phyloP scores from a whole-genome alignment of 2,113 vertebrate genomes.

The Enhydra lutris region DNA sequence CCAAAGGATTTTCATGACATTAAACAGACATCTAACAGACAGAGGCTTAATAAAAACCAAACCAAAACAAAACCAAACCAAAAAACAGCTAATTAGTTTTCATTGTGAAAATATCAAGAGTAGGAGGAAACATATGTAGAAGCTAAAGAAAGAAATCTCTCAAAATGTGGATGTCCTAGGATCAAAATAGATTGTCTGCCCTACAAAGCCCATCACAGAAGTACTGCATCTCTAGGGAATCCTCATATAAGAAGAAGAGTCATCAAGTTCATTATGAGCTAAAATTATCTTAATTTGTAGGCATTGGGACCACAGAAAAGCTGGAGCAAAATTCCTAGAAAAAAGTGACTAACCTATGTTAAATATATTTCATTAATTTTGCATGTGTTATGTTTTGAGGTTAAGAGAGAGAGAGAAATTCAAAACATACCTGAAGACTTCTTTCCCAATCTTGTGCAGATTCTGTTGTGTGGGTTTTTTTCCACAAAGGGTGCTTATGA shows the following conservation, averaged over 20 bases:
- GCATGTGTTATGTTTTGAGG: background rate
- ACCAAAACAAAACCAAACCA: background rate
- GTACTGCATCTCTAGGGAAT: background rate
- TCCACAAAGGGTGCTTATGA: background rate
- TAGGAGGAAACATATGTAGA: background rate
- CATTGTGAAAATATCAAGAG: background rate
- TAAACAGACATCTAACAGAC: conserved; percentile 6
- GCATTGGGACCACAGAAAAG: background rate
- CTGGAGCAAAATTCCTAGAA: background rate
- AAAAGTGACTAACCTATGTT: background rate
- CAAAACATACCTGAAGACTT: background rate
- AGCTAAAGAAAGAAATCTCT: background rate
- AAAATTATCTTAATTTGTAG: background rate
- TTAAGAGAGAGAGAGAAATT: background rate
- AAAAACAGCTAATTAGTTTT: background rate
- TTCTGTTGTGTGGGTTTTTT: background rate
- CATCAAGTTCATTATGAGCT: background rate
- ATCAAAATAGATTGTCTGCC: background rate
- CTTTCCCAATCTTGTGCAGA: background rate
- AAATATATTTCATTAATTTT: background rate
- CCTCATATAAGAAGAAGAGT: background rate
- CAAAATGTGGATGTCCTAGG: background rate
- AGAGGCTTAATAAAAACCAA: background rate
- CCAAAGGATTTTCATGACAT: conserved; percentile 14
- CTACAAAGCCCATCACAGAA: background rate